Evolutionary conservation across 2,888 invertebrate genomes (phyloP), one percentile per base, ranked within the genome.

Genomic region (Mythimna vitellina): DNA sequence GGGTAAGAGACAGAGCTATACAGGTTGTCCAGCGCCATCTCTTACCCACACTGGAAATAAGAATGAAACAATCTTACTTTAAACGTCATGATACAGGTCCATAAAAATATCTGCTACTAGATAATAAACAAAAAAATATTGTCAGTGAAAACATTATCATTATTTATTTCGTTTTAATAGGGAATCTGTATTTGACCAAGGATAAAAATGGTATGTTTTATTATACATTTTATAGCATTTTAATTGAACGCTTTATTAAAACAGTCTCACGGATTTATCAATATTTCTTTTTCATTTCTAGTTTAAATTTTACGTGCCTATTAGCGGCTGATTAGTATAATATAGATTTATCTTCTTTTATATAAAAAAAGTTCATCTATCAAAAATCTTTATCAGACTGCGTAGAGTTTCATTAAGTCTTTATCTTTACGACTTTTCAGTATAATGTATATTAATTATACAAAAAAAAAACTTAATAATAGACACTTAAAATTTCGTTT

Each of bases 401-500:
- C 68, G 68, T 75, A 58, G 68, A 75, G 62, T 78, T 74, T 79
- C 65, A 79, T 85, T 79, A 83, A 64, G 63, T 54, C 42, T 72
- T 79, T 85, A 86, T 84, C 81, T 85, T 79, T 84, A 82, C 78
- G 74, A 70, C 76, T 57, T 75, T 86, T 78, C 35, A 77, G 69
- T 71, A 56, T 82, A 68, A 78, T 66, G 66, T 75, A 42, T 73
- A 83, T 76, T 73, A 73, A 86, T 64, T 76, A 68, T 49, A 35
- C 72, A 46, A 70, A 46, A 46, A 70, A 46, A 42, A 76, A 76
- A 58, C 58, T 63, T 65, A 66, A 78, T 75, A 79, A 78, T 63
- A 66, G 68, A 65, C 62, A 76, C 74, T 77, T 70, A 62, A 75
- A 65, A 58, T 69, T 63, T 62, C 49, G 20, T 81, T 78, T 74